These are phyloP conservation scores for Fukomys damarensis DNA, from an alignment of 2,113 vertebrate species.

Conservation along the genomic window DNA sequence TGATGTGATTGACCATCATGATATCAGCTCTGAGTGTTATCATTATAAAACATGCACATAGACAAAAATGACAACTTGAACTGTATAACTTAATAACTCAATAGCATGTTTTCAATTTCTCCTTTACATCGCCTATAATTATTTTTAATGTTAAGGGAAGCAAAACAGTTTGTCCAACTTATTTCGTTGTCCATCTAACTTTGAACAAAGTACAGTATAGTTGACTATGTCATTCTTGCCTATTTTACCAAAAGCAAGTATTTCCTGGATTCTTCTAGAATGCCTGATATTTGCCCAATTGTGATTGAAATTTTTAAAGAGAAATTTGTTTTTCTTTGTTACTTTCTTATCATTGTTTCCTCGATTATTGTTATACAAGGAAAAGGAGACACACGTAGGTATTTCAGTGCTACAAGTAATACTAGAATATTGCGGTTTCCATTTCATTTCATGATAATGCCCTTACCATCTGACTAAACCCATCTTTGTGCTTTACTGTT, in stretches of 20 bases:
- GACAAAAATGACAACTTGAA: not conserved
- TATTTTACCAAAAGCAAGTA: not conserved
- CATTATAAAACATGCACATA: not conserved
- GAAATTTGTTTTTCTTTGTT: not conserved
- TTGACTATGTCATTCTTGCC: not conserved
- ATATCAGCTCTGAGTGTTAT: not conserved
- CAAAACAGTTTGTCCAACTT: not conserved
- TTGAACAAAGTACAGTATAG: not conserved
- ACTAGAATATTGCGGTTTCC: too few relatives aligned
- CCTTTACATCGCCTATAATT: not conserved
- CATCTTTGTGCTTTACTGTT: not conserved
- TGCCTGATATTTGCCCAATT: not conserved
- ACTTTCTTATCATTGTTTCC: not conserved
- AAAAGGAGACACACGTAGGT: not conserved
- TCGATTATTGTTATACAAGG: not conserved
- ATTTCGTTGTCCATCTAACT: not conserved
- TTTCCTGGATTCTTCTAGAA: not conserved
- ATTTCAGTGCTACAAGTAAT: too few relatives aligned
- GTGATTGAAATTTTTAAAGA: not conserved
- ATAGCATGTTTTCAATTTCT: not conserved
- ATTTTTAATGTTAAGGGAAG: constrained; percentile 2
- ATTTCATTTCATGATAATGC: too few relatives aligned
- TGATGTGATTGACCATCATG: not conserved
- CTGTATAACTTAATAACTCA: not conserved
- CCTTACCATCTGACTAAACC: not conserved